phyloP scores from a whole-genome alignment of 30 jellyfish, hydroid and myxozoan species.

The Catostylus mosaicus region DNA sequence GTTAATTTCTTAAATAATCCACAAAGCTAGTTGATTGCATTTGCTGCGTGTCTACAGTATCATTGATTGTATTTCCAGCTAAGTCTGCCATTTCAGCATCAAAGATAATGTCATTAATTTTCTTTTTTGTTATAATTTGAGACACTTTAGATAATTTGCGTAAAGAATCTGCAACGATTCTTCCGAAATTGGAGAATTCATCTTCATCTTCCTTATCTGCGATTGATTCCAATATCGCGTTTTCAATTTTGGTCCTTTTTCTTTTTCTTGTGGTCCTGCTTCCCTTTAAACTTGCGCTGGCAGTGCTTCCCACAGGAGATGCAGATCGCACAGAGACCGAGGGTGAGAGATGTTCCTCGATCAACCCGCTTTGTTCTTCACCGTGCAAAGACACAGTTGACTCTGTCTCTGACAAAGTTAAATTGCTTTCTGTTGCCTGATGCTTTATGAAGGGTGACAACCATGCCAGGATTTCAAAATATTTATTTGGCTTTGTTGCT shows the following conservation, averaged over 20 bases:
- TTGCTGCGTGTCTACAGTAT: too few species aligned
- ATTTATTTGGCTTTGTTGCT: background rate
- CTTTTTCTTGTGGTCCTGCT: background rate
- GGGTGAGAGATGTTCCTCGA: background rate
- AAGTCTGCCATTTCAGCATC: slow-evolving; percentile 9
- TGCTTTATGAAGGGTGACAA: slow-evolving; percentile 26
- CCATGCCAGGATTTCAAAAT: slow-evolving; percentile 1
- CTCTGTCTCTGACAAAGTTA: background rate
- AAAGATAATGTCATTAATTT: slow-evolving; percentile 26
- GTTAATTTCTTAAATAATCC: too few species aligned
- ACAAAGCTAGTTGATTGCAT: too few species aligned
- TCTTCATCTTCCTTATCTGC: slow-evolving; percentile 19
- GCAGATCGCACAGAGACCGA: background rate
- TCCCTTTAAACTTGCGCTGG: background rate
- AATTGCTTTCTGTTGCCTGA: slow-evolving; percentile 1
- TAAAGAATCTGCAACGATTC: slow-evolving; percentile 26
- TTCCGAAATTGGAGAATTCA: slow-evolving; percentile 15
- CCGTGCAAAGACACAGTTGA: background rate
- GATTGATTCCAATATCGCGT: background rate
- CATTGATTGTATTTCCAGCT: too few species aligned
- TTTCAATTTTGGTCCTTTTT: background rate
- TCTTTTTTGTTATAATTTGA: slow-evolving; percentile 1
- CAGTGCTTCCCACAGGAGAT: background rate
- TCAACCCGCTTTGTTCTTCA: background rate
- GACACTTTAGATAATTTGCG: slow-evolving; percentile 14